A percentile compares a stretch with the other conserved stretches of the same genome.
phyloP scores from a whole-genome alignment of 2,113 vertebrate genomes.

The Mohoua ochrocephala region DNA sequence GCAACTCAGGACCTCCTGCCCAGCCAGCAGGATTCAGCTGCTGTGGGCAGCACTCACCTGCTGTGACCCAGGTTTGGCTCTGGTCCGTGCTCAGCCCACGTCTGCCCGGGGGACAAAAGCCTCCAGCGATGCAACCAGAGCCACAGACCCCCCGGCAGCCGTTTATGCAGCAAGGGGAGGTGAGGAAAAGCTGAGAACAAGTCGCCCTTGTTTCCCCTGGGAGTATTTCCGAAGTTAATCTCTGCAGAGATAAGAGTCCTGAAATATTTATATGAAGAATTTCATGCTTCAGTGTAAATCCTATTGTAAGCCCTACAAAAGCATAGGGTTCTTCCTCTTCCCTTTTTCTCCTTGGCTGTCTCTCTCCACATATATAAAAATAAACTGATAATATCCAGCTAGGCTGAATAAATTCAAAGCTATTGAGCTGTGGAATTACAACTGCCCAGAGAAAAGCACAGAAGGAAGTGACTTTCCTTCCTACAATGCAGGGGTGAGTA shows the following conservation, averaged over 20 bases:
- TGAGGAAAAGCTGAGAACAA: not conserved
- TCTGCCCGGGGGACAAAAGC: not conserved
- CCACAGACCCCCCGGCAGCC: fast-evolving
- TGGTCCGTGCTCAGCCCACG: fast-evolving
- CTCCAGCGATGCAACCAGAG: not conserved
- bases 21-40: not conserved
- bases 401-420: slow-evolving; percentile 42
- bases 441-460: slow-evolving; percentile 24
- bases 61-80: fast-evolving
- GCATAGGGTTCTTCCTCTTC: not conserved
- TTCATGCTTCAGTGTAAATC: slow-evolving; percentile 20
- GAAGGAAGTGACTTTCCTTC: not conserved
- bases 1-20: no score
- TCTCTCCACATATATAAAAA: slow-evolving; percentile 33
- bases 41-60: not conserved
- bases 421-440: slow-evolving; percentile 53
- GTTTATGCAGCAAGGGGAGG: not conserved
- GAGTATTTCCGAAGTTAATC: not conserved
- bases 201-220: not conserved
- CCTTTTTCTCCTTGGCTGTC: not conserved
- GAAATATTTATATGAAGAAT: slow-evolving; percentile 35
- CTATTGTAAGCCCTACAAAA: not conserved
- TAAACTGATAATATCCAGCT: slow-evolving; percentile 37
- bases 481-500: not conserved
- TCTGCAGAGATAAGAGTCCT: not conserved